Percentiles rank a stretch among this genome's conserved stretches.
Conservation (phyloP, 2,888 invertebrate genomes). For the Meta bourneti region DNA sequence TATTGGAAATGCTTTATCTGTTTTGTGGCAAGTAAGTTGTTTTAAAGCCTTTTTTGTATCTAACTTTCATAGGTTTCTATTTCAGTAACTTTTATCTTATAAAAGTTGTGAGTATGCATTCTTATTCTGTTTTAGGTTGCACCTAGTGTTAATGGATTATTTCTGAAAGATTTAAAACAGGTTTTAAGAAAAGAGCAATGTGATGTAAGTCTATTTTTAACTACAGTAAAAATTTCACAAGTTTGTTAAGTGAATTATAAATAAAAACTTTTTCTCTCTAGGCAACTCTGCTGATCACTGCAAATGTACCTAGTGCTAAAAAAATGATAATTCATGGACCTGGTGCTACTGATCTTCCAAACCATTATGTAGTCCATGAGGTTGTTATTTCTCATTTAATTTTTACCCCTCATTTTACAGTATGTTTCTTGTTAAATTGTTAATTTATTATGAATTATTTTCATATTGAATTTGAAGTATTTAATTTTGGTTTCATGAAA, state of each 20-base stretch:
- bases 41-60: not conserved
- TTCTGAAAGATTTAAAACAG: constrained; percentile 99
- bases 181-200: constrained; percentile 99
- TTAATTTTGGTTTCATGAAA: too few species aligned
- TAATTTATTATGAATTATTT: too few species aligned
- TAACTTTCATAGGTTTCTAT: not conserved
- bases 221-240: too few species aligned
- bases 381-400: constrained; percentile 36
- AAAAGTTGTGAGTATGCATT: constrained; percentile 3
- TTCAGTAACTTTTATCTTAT: not conserved
- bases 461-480: too few species aligned
- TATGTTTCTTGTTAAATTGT: too few species aligned
- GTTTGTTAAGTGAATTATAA: not conserved
- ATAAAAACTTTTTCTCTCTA: constrained; percentile 77
- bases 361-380: constrained; percentile 96
- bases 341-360: constrained; percentile 96
- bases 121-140: constrained; percentile 86
- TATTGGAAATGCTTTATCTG: constrained; percentile 95
- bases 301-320: constrained; percentile 99
- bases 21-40: constrained; percentile 93
- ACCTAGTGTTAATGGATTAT: constrained; percentile 98
- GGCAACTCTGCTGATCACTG: constrained; percentile 95
- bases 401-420: too few species aligned
- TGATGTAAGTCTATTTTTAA: constrained; percentile 85
- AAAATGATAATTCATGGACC: constrained; percentile 98